Evolutionary conservation across 2,797 vertebrate genomes (phyloP).

Genomic region (Gallinago stenura): DNA sequence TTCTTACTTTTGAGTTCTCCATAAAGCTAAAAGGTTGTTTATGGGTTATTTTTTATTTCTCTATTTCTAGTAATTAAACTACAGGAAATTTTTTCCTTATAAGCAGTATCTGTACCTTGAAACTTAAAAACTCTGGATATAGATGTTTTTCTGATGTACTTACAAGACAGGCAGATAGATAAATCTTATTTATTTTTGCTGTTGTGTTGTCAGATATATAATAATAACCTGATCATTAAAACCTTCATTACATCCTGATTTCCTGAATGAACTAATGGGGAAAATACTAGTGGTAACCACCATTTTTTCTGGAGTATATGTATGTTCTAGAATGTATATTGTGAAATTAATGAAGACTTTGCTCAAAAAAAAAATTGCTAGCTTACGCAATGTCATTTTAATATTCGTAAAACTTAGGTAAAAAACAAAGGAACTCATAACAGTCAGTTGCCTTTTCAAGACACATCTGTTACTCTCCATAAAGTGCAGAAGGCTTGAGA

Average conservation of each 20-base stretch:
- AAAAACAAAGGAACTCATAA: background rate
- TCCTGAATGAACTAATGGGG: background rate
- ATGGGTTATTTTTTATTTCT: conserved; percentile 60
- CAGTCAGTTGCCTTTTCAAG: background rate
- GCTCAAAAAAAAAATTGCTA: background rate
- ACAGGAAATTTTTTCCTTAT: conserved; percentile 19
- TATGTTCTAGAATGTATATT: background rate
- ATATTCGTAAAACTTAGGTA: background rate
- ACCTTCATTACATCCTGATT: conserved; percentile 23
- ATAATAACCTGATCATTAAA: conserved; percentile 32
- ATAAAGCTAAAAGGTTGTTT: conserved; percentile 18
- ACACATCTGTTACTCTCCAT: background rate
- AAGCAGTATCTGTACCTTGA: background rate
- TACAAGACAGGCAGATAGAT: background rate
- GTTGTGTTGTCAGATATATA: background rate
- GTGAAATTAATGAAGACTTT: background rate
- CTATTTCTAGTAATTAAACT: conserved; percentile 63
- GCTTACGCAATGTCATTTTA: background rate
- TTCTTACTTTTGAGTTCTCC: conserved; percentile 78
- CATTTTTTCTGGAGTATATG: background rate
- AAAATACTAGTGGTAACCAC: conserved; percentile 27
- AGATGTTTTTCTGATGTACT: background rate
- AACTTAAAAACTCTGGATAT: background rate
- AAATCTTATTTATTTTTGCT: conserved; percentile 4
- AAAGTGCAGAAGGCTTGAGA: background rate